A percentile compares a stretch with the other conserved stretches of the same genome.
These are phyloP conservation scores for Manis javanica DNA, from an alignment of 2,797 vertebrate species.

Conservation along the genomic window DNA sequence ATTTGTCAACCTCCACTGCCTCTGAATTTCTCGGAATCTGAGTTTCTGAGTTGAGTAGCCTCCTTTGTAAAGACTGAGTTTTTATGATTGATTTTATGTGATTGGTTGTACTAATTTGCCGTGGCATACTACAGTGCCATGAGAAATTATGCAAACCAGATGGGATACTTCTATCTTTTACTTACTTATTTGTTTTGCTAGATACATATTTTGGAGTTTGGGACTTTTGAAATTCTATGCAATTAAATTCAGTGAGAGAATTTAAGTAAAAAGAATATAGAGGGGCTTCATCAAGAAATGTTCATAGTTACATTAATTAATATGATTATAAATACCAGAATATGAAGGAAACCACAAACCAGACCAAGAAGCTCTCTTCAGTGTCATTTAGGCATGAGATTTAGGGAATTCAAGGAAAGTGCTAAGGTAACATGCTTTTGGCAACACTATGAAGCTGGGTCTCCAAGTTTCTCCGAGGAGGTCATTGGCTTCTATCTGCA, in stretches of 20 bases:
- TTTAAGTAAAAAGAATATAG: not conserved
- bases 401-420: not conserved
- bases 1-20: not conserved
- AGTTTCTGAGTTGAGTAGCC: not conserved
- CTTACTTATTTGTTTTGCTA: not conserved
- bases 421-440: not conserved
- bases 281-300: not conserved
- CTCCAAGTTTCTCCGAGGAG: not conserved
- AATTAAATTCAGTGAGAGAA: not conserved
- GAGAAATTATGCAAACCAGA: conserved; percentile 42
- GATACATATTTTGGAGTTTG: not conserved
- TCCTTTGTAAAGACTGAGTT: conserved; percentile 2
- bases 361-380: not conserved
- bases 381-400: not conserved
- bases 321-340: not conserved
- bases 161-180: not conserved
- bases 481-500: not conserved
- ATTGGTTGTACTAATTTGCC: not conserved
- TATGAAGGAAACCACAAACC: not conserved
- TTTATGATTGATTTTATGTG: not conserved
- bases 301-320: not conserved
- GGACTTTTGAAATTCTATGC: not conserved
- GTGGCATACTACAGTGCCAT: not conserved
- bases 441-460: not conserved
- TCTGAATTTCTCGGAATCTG: conserved; percentile 36